phyloP scores from a whole-genome alignment of 2,797 vertebrate species.

The Esox masquinongy region DNA sequence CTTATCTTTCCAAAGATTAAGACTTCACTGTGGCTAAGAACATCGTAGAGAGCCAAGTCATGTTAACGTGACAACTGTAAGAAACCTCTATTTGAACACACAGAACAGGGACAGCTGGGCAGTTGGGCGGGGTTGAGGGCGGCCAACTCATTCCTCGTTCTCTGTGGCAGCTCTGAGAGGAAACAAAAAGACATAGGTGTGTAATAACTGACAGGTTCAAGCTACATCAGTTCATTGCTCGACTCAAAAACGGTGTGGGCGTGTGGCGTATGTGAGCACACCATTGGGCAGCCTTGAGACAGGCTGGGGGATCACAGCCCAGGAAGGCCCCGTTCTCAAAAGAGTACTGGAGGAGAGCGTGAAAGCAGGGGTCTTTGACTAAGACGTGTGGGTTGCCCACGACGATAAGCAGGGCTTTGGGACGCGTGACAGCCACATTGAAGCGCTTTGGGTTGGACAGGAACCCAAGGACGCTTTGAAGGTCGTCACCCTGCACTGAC shows the following conservation, averaged over 20 bases:
- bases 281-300: constrained; percentile 69
- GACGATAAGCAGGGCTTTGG: constrained; percentile 90
- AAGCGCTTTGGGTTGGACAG: constrained; percentile 92
- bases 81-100: not conserved
- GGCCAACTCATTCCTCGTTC: constrained; percentile 13
- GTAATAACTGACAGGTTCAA: not conserved
- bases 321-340: constrained; percentile 80
- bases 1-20: not conserved
- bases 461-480: constrained; percentile 82
- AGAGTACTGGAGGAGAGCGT: constrained; percentile 85
- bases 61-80: not conserved
- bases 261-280: constrained; percentile 38
- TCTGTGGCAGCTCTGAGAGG: constrained; percentile 38
- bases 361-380: constrained; percentile 86
- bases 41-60: not conserved
- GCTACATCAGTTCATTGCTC: not conserved
- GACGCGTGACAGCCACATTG: constrained; percentile 92
- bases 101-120: not conserved
- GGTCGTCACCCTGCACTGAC: constrained; percentile 66
- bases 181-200: not conserved
- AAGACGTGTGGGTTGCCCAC: constrained; percentile 93
- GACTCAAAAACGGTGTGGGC: not conserved
- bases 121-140: not conserved
- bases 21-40: not conserved
- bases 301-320: constrained; percentile 86